Conservation (phyloP, 2,113 vertebrate species). For the Chiloscyllium plagiosum region DNA sequence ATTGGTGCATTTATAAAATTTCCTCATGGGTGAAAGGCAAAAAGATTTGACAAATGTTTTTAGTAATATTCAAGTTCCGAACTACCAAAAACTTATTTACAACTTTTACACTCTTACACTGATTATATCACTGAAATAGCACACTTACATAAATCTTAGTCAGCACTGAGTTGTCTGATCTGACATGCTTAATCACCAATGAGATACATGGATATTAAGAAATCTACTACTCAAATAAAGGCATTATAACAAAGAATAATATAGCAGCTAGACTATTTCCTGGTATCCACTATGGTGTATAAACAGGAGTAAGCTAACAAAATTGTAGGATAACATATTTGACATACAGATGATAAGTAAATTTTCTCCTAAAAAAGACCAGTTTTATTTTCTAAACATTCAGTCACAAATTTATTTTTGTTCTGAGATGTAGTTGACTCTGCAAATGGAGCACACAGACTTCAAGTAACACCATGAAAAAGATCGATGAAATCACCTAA, state of each 20-base stretch:
- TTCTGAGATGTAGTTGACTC: background rate
- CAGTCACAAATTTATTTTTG: background rate
- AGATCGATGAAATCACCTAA: background rate
- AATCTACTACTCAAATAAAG: background rate
- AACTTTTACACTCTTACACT: background rate
- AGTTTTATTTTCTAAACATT: background rate
- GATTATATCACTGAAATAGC: background rate
- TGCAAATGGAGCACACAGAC: background rate
- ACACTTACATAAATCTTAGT: background rate
- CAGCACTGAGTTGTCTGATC: background rate
- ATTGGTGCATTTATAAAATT: too few species aligned
- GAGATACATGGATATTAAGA: background rate
- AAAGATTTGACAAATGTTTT: too few species aligned
- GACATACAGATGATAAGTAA: background rate
- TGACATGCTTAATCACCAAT: background rate
- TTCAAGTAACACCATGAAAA: background rate
- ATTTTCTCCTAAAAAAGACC: background rate
- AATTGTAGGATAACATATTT: background rate
- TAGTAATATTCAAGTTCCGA: too few species aligned
- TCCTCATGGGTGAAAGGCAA: too few species aligned
- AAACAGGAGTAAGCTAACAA: background rate
- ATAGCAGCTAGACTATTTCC: background rate
- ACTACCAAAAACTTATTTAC: background rate
- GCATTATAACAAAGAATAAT: background rate
- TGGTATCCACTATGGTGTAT: background rate